Base-by-base conservation (phyloP, 2,888 invertebrate species). In the Altica lythri region DNA sequence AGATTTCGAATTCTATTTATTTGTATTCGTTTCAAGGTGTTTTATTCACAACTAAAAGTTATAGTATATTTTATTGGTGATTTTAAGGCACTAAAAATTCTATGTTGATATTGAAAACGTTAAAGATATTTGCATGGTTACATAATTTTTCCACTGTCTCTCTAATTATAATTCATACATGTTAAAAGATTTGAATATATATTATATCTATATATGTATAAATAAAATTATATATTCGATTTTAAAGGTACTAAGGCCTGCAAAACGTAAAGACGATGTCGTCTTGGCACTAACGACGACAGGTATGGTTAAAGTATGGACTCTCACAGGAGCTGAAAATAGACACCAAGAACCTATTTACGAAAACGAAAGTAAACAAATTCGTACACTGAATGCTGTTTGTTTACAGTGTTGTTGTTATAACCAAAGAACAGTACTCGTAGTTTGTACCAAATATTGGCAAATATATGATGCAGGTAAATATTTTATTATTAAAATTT, bases 281-380 rank as follows among this genome's bases (percentile, higher is more conserved):
- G 93, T 97, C 0, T 79, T 98, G 62, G 97, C 95, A 1, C 85
- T 97, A 45, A 95, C 96, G 3, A 95, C 95, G 17, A 94, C 95
- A 8, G 97, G 97, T 0, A 93, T 93, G 47, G 95, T 97, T 0
- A 97, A 97, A 80, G 94, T 97, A 0, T 97, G 97, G 97, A 95
- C 95, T 0, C 81, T 97, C 2, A 80, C 90, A 25, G 94, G 93
- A 2, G 89, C 89, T 62, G 95, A 95, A 72, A 88, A 89, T 69
- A 92, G 92, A 66, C 88, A 89, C 67, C 86, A 88, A 0, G 91
- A 92, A 66, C 91, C 92, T 0, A 85, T 96, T 32, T 95, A 92
- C 74, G 99, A 99, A 75, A 90, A 97, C 74, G 99, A 99, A 73
- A 96, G 96, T 40, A 99, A 98, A 73, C 94, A 96, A 71, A 92